Evolutionary conservation across 92 coral and sea anemone species (phyloP), one percentile per base, ranked within the genome.

Genomic region (Pocillopora grandis): DNA sequence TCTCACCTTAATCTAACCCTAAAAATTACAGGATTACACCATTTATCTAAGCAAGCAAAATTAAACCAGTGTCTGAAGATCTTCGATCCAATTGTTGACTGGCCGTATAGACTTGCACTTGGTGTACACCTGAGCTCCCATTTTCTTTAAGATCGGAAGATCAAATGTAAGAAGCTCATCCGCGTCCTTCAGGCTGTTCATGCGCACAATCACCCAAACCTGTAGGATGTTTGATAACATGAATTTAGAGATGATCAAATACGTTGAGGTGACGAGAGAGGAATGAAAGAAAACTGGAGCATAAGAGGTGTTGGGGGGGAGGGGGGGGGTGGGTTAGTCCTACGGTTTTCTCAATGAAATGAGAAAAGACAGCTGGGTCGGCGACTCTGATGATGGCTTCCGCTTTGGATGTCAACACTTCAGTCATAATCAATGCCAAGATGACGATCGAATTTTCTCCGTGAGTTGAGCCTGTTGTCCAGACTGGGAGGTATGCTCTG

Each of bases 81-180:
- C 74, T 16, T 70, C 74, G 13, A 37, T 18, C 74, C 74, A 70
- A 20, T 15, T 19, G 13, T 11, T 70, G 56, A 35, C 56, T 10
- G 74, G 74, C 36, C 74, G 55, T 35, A 70, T 70, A 15, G 74
- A 70, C 74, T 70, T 70, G 74, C 74, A 70, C 12, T 70, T 36
- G 17, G 4, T 36, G 74, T 70, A 36, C 2, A 70, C 56, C 15
- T 70, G 74, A 21, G 57, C 74, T 33, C 74, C 74, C 74, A 70
- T 70, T 35, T 70, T 17, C n/a, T 70, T 70, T 4, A 70, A 16
- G 56, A 70, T 70, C 42, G 74, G 74, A n/a, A 70, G 74, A 37
- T 70, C 74, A 16, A 70, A 70, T 2, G 74, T 70, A 14, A 35
- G 13, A 70, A 37, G 23, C 74, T 70, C 74, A 11, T 70, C 74